Percentiles rank a stretch among this genome's conserved stretches.
These are phyloP conservation scores for Diadegma fenestrale DNA, from an alignment of 2,888 invertebrate species.

Conservation along the genomic window DNA sequence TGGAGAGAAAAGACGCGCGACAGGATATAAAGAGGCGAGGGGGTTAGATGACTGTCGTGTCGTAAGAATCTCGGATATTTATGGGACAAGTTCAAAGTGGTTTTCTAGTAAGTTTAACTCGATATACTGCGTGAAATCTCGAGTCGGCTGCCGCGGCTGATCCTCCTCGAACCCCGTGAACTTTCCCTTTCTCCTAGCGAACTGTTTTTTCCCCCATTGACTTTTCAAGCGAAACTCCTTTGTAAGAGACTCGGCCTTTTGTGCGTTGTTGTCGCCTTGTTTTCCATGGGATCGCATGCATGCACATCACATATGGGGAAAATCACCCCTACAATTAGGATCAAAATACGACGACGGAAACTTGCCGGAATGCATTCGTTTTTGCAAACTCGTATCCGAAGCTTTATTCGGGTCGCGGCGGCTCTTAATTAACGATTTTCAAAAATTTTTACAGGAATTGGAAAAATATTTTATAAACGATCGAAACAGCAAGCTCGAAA, in stretches of 20 bases:
- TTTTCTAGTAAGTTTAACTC: conserved; percentile 77
- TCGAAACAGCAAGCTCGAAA: too few relatives aligned
- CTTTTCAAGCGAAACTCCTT: not conserved
- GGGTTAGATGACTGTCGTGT: conserved; percentile 9
- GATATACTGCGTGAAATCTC: conserved; percentile 73
- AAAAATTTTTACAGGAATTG: too few relatives aligned
- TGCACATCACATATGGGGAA: not conserved
- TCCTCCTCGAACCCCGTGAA: not conserved
- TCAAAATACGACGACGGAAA: not conserved
- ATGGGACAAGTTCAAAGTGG: conserved; percentile 77
- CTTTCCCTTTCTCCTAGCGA: not conserved
- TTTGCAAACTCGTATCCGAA: too few relatives aligned
- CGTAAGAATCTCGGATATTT: conserved; percentile 72
- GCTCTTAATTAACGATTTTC: too few relatives aligned
- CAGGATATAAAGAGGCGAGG: not conserved
- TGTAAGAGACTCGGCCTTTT: not conserved
- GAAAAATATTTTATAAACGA: too few relatives aligned
- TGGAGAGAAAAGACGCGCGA: not conserved
- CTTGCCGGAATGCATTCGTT: not conserved
- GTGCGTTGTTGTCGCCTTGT: not conserved
- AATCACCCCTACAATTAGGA: not conserved
- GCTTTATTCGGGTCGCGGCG: too few relatives aligned
- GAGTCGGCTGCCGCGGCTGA: conserved; percentile 24
- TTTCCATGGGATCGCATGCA: not conserved
- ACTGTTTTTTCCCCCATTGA: not conserved